Evolutionary conservation across 2,888 invertebrate species (phyloP).

Genomic region (Dryobota labecula): DNA sequence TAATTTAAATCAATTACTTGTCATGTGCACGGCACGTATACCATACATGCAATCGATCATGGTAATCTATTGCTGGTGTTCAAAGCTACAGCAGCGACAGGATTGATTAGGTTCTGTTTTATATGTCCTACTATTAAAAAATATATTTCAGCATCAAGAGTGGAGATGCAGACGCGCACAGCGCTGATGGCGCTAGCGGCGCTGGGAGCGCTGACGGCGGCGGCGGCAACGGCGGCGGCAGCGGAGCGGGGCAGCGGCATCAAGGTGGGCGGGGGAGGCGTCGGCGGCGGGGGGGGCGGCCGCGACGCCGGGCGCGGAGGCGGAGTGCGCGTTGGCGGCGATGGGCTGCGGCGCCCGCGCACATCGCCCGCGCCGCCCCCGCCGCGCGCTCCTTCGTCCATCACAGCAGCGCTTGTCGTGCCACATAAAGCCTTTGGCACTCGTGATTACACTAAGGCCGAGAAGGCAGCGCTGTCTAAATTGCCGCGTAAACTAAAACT

Average conservation of each 20-base stretch:
- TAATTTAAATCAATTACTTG: not conserved
- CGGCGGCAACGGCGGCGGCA: slow-evolving; percentile 77
- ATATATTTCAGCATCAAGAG: slow-evolving; percentile 80
- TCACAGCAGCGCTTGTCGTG: slow-evolving; percentile 93
- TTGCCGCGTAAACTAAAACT: slow-evolving; percentile 93
- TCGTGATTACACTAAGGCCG: slow-evolving; percentile 93
- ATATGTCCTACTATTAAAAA: not conserved
- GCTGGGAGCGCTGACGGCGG: slow-evolving; percentile 82
- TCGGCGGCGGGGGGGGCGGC: slow-evolving; percentile 77
- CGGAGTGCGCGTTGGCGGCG: slow-evolving; percentile 83
- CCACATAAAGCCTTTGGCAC: slow-evolving; percentile 94
- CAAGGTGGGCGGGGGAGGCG: slow-evolving; percentile 81
- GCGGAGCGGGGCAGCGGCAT: slow-evolving; percentile 85
- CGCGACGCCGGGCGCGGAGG: slow-evolving; percentile 83
- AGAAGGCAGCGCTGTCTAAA: slow-evolving; percentile 92
- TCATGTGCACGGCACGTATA: not conserved
- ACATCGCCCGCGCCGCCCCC: slow-evolving; percentile 86
- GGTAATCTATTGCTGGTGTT: not conserved
- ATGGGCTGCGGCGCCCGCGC: slow-evolving; percentile 82
- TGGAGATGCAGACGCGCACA: slow-evolving; percentile 87
- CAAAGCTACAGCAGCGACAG: not conserved
- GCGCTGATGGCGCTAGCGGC: slow-evolving; percentile 85
- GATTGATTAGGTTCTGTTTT: not conserved
- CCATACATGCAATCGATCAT: not conserved
- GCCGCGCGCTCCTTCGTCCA: slow-evolving; percentile 88